A percentile compares a stretch with the other conserved stretches of the same genome.
phyloP scores from a whole-genome alignment of 2,113 vertebrate genomes.

The Strigops habroptila region DNA sequence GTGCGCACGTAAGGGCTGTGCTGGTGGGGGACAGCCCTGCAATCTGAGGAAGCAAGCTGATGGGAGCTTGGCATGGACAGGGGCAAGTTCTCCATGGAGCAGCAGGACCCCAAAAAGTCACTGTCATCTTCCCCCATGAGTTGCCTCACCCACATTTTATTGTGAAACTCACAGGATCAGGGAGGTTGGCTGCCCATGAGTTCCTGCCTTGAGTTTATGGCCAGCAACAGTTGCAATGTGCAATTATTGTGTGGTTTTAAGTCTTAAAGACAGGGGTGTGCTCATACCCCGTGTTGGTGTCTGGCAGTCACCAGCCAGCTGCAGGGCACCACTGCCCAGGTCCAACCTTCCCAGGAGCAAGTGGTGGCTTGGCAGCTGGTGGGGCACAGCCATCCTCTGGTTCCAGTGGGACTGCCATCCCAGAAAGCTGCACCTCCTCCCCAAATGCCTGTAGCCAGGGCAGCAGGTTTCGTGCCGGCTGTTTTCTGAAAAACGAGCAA shows the following conservation, averaged over 20 bases:
- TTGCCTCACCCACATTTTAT: neutral
- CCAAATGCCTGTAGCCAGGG: neutral
- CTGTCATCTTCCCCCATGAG: neutral
- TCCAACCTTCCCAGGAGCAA: neutral
- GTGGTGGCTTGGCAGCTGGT: neutral
- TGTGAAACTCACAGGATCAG: neutral
- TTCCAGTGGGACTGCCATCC: neutral
- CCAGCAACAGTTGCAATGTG: neutral
- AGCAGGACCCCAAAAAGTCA: neutral
- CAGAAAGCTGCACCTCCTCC: neutral
- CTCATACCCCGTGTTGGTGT: accelerated
- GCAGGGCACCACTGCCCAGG: neutral
- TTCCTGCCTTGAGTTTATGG: neutral
- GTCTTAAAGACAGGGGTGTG: neutral
- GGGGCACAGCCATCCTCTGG: neutral
- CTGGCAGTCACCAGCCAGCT: neutral
- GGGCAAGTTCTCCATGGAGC: neutral
- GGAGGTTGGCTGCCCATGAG: neutral
- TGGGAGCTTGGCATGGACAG: neutral
- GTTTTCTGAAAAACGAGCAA: neutral
- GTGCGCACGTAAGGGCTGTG: neutral
- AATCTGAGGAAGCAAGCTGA: neutral
- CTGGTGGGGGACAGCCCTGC: neutral
- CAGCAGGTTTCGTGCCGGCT: neutral
- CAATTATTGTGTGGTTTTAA: neutral